These are phyloP conservation scores for Thunnus thynnus DNA, from an alignment of 2,113 vertebrate species.

Conservation along the genomic window DNA sequence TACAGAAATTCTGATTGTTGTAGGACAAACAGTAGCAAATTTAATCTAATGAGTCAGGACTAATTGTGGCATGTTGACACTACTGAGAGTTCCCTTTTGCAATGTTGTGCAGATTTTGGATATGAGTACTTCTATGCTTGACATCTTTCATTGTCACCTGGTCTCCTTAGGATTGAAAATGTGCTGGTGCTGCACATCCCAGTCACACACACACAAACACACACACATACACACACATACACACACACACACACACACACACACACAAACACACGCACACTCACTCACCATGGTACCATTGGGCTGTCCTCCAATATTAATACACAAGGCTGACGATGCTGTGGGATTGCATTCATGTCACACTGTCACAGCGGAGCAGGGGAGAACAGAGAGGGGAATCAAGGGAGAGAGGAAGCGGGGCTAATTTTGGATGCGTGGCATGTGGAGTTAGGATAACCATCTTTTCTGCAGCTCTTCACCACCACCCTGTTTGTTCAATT, in stretches of 20 bases:
- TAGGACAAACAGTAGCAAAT: neutral
- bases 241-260: neutral
- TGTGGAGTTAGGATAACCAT: constrained; percentile 81
- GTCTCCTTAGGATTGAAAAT: constrained; percentile 40
- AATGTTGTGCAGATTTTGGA: constrained; percentile 36
- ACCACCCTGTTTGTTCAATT: constrained; percentile 80
- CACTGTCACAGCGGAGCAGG: constrained; percentile 58
- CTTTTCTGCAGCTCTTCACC: constrained; percentile 80
- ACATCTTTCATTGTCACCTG: constrained; percentile 59
- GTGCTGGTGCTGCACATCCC: constrained; percentile 52
- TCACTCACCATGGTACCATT: constrained; percentile 4
- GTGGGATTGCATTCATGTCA: constrained; percentile 53
- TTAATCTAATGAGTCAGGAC: neutral
- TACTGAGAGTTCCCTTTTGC: constrained; percentile 5
- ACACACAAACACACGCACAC: neutral
- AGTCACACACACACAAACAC: constrained; percentile 13
- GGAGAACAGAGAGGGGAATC: constrained; percentile 10
- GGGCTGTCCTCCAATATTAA: constrained; percentile 63
- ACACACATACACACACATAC: constrained; percentile 3
- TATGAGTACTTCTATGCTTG: constrained; percentile 25
- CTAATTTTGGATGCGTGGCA: constrained; percentile 81
- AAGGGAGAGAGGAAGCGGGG: constrained; percentile 15
- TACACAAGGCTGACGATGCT: constrained; percentile 36
- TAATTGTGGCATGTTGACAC: neutral
- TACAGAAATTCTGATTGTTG: neutral